Evolutionary conservation across 2,113 vertebrate genomes (phyloP).

Genomic region (Elachura formosa): DNA sequence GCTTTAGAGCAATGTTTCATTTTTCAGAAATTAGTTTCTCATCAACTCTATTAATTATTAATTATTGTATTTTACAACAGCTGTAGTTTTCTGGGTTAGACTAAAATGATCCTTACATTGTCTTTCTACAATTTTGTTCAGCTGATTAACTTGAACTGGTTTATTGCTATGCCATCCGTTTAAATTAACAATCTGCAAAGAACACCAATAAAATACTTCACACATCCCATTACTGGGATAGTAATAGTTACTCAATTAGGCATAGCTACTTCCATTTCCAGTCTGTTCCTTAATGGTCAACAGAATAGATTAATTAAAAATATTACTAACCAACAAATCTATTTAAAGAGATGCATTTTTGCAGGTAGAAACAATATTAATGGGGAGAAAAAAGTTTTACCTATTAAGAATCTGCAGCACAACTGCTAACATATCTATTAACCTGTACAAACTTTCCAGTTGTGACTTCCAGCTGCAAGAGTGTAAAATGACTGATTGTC

Average conservation of each 20-base stretch:
- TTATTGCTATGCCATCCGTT: slow-evolving; percentile 20
- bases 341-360: neutral
- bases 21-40: slow-evolving; percentile 39
- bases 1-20: neutral
- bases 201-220: slow-evolving; percentile 33
- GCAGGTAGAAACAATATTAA: neutral
- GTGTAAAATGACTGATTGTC: neutral
- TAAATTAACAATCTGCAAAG: slow-evolving; percentile 54
- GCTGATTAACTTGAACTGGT: slow-evolving; percentile 43
- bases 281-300: slow-evolving; percentile 10
- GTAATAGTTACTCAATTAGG: slow-evolving; percentile 50
- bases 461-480: neutral
- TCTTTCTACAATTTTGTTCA: slow-evolving; percentile 20
- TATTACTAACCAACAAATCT: neutral
- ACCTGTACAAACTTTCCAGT: neutral
- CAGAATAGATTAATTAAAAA: neutral
- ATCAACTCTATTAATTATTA: slow-evolving; percentile 26
- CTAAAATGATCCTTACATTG: neutral
- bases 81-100: neutral
- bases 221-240: neutral
- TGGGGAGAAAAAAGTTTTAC: neutral
- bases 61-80: neutral
- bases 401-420: neutral
- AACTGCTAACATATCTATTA: neutral
- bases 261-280: slow-evolving; percentile 11